Conservation (phyloP, 2,888 invertebrate species). For the Cinara cedri region DNA sequence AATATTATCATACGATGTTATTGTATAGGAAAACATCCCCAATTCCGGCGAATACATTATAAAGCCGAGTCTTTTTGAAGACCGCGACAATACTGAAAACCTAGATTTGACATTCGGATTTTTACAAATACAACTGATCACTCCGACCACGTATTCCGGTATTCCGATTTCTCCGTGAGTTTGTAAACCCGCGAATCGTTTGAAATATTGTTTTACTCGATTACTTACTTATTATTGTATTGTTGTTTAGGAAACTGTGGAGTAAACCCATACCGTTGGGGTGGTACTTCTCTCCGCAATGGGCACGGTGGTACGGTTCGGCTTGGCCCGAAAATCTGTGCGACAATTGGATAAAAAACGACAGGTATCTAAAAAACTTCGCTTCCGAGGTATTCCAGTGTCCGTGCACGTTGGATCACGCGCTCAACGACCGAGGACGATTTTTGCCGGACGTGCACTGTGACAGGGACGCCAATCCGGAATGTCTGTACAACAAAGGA, state of each 20-base stretch:
- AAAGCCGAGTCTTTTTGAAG: constrained; percentile 74
- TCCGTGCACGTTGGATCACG: constrained; percentile 91
- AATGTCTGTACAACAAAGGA: constrained; percentile 85
- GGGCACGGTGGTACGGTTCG: constrained; percentile 79
- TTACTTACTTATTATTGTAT: not conserved
- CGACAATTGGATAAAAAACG: constrained; percentile 87
- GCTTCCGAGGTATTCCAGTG: constrained; percentile 80
- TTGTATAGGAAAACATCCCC: constrained; percentile 63
- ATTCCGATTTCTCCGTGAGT: constrained; percentile 73
- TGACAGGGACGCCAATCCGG: constrained; percentile 88
- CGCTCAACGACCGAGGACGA: constrained; percentile 87
- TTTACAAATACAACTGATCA: constrained; percentile 84
- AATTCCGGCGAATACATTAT: constrained; percentile 78
- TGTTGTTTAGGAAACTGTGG: constrained; percentile 74
- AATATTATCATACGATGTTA: not conserved
- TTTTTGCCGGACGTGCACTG: constrained; percentile 89
- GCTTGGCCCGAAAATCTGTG: constrained; percentile 86
- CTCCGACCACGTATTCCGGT: constrained; percentile 72
- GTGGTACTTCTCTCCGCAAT: constrained; percentile 91
- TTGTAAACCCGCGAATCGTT: not conserved
- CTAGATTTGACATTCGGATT: constrained; percentile 84
- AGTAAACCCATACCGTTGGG: constrained; percentile 88
- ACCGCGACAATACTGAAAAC: constrained; percentile 70
- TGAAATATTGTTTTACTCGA: not conserved
- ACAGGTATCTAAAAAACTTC: constrained; percentile 82